Evolutionary conservation across 2,113 vertebrate genomes (phyloP).

Genomic region (Gambusia holbrooki): DNA sequence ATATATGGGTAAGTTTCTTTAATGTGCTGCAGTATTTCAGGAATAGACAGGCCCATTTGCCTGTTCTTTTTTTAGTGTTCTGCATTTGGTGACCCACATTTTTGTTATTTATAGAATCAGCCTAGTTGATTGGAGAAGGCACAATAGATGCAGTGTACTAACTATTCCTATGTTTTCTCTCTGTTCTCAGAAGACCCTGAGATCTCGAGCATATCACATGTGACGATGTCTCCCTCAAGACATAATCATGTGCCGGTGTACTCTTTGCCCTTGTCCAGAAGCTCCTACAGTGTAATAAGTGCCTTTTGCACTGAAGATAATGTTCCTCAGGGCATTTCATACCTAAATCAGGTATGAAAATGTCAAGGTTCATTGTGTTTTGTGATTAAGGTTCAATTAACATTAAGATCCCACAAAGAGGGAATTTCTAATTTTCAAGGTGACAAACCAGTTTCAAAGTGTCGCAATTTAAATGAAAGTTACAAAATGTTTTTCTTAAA

Average conservation of each 20-base stretch:
- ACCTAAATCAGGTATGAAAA: constrained; percentile 89
- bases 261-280: constrained; percentile 82
- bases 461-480: too few relatives aligned
- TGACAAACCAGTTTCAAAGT: too few relatives aligned
- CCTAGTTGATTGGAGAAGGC: constrained; percentile 31
- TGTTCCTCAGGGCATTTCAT: constrained; percentile 87
- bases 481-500: too few relatives aligned
- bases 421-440: background rate
- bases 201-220: constrained; percentile 82
- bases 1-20: constrained; percentile 81
- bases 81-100: constrained; percentile 59
- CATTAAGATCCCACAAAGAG: background rate
- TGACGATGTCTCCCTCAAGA: constrained; percentile 83
- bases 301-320: constrained; percentile 96
- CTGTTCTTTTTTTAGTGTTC: constrained; percentile 16
- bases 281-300: constrained; percentile 82
- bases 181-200: constrained; percentile 83
- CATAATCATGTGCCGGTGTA: constrained; percentile 79
- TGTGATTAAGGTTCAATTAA: background rate
- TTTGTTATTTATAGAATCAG: constrained; percentile 46
- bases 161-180: constrained; percentile 2
- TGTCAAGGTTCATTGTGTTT: background rate
- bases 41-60: constrained; percentile 27
- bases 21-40: background rate
- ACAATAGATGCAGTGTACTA: background rate